Base-by-base conservation (phyloP, 1,140 invertebrate genomes). In the Drosophila melanica region DNA sequence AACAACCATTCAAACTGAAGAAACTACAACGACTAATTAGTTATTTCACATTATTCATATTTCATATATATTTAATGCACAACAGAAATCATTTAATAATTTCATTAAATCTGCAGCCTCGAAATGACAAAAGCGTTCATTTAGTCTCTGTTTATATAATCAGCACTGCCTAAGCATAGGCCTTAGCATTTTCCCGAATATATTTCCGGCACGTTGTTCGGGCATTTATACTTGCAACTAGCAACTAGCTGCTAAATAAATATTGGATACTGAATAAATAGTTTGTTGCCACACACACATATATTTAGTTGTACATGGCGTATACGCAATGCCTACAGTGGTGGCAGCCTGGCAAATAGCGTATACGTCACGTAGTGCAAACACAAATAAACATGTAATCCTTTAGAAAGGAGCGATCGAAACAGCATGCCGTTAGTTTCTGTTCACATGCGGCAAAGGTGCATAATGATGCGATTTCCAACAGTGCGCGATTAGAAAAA, bases 321-420 rank as follows among this genome's bases (percentile, higher is more conserved):
- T 77, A 68, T 79, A 63, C 66, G 66, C 44, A 68, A 67, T 70
- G 48, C 11, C 35, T 58, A 57, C 47, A 44, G 45, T 67, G 62
- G 62, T 62, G 16, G 18, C 62, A 51, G 45, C 35, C 39, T 37
- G 12, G 51, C 76, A 87, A 89, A 87, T 87, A 84, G 58, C 77
- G 85, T 75, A 84, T 84, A 87, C 80, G 84, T 77, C 84, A 87
- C 84, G 84, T 87, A 89, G 65, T 57, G 27, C 84, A 87, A 87
- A 87, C 71, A 89, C 63, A 79, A 84, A 84, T 80, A 73, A 23
- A 74, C 48, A 55, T 12, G 18, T 16, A 39, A 35, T 67, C 14
- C n/a, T 35, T 27, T 27, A 39, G 14, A 18, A n/a, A 18, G 53
- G 51, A 23, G 5, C 1, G 39, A 0, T n/a, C 5, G 41, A 14